A percentile compares a stretch with the other conserved stretches of the same genome.
Conservation (phyloP, 2,888 invertebrate species). For the Harpagoxenus sublaevis region DNA sequence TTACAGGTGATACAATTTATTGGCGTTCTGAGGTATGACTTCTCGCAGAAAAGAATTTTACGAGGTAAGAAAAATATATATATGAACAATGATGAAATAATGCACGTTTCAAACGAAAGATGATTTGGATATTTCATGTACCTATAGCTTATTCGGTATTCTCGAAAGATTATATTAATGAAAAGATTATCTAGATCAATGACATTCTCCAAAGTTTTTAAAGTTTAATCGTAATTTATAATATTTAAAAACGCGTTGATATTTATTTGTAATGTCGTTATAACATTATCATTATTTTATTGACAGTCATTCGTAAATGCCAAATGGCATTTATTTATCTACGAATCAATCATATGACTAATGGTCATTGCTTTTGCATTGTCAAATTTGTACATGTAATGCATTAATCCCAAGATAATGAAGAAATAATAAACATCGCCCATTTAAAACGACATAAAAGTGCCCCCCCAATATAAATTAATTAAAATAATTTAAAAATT, state of each 20-base stretch:
- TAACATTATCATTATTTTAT: background rate
- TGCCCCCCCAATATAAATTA: background rate
- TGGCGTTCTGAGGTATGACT: background rate
- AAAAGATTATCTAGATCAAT: background rate
- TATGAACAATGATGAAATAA: slow-evolving; percentile 8
- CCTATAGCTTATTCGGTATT: background rate
- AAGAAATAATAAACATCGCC: background rate
- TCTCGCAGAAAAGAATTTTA: background rate
- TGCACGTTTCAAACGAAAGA: background rate
- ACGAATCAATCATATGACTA: background rate
- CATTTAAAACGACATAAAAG: background rate
- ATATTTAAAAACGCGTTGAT: background rate
- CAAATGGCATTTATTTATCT: background rate
- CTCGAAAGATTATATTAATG: background rate
- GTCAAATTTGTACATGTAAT: background rate
- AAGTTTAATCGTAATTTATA: background rate
- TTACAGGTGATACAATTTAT: slow-evolving; percentile 35
- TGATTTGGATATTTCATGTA: background rate
- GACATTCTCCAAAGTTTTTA: slow-evolving; percentile 15
- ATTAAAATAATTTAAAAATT: background rate
- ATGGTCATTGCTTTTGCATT: background rate
- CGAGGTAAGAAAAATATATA: background rate
- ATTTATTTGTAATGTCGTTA: background rate
- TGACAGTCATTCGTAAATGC: background rate
- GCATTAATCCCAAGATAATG: background rate